These are phyloP conservation scores for Alouatta palliata DNA, from an alignment of 2,113 vertebrate species.

Conservation along the genomic window DNA sequence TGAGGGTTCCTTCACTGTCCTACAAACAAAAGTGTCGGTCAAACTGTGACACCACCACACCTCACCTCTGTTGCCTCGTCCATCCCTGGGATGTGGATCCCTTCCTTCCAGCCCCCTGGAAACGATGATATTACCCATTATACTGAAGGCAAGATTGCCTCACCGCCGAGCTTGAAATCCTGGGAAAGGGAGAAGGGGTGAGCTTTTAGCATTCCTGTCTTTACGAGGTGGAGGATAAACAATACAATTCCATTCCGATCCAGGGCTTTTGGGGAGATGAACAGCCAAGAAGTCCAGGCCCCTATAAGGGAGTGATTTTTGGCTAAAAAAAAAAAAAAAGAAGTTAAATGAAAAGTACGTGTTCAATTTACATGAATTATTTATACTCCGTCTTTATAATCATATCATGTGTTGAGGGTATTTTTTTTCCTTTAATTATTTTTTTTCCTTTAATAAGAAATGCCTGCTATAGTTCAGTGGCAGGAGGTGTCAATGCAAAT, in stretches of 20 bases:
- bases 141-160: conserved; percentile 67
- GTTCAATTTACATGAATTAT: conserved; percentile 82
- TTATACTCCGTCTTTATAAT: conserved; percentile 87
- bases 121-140: conserved; percentile 60
- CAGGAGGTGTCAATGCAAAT: conserved; percentile 81
- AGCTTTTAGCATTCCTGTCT: conserved; percentile 82
- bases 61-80: not conserved
- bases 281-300: conserved; percentile 81
- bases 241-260: conserved; percentile 78
- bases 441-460: conserved; percentile 78
- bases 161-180: conserved; percentile 69
- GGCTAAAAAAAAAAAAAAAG: conserved; percentile 81
- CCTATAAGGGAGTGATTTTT: conserved; percentile 74
- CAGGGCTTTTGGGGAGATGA: conserved; percentile 81
- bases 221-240: conserved; percentile 75
- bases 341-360: conserved; percentile 71
- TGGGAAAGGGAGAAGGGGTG: conserved; percentile 59
- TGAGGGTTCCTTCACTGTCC: conserved; percentile 51
- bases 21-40: conserved; percentile 61
- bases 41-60: conserved; percentile 73
- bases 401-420: conserved; percentile 74
- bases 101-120: not conserved
- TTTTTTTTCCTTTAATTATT: conserved; percentile 76
- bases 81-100: not conserved
- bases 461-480: conserved; percentile 73